phyloP scores from a whole-genome alignment of 2,888 invertebrate genomes.

The Mythimna vitellina region DNA sequence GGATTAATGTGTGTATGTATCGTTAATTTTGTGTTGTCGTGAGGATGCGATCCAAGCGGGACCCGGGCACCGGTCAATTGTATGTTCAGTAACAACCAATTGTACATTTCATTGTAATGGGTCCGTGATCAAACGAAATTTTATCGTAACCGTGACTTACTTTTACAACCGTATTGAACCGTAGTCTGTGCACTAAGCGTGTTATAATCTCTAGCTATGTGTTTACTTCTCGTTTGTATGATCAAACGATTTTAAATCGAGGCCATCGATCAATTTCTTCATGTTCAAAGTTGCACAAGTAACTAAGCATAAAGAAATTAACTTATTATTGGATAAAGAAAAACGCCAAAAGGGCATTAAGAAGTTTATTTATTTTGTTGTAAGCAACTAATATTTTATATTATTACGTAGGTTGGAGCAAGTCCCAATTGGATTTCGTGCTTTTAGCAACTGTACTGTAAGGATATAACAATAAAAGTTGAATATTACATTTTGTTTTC shows the following conservation, averaged over 20 bases:
- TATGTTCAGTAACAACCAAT: constrained; percentile 75
- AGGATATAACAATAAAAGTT: constrained; percentile 85
- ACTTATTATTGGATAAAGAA: constrained; percentile 79
- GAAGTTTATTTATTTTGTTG: constrained; percentile 89
- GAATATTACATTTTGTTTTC: constrained; percentile 71
- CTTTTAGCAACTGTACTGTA: constrained; percentile 85
- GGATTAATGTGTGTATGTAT: constrained; percentile 50
- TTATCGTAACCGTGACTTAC: constrained; percentile 52
- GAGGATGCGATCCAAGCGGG: constrained; percentile 62
- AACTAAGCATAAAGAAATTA: constrained; percentile 87
- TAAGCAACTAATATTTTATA: constrained; percentile 89
- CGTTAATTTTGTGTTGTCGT: constrained; percentile 37
- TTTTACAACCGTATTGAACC: constrained; percentile 55
- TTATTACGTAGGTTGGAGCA: constrained; percentile 82
- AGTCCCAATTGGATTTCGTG: constrained; percentile 84
- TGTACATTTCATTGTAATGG: constrained; percentile 90
- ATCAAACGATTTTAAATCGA: constrained; percentile 86
- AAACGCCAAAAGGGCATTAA: constrained; percentile 85
- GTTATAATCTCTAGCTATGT: constrained; percentile 53
- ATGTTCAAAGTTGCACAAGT: constrained; percentile 85
- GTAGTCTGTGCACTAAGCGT: constrained; percentile 57
- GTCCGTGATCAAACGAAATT: constrained; percentile 72
- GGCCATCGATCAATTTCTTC: constrained; percentile 88
- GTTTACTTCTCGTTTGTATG: constrained; percentile 62
- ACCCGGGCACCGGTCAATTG: constrained; percentile 75